These are phyloP conservation scores for Latrodectus geometricus DNA, from an alignment of 1,140 invertebrate species.

Conservation along the genomic window DNA sequence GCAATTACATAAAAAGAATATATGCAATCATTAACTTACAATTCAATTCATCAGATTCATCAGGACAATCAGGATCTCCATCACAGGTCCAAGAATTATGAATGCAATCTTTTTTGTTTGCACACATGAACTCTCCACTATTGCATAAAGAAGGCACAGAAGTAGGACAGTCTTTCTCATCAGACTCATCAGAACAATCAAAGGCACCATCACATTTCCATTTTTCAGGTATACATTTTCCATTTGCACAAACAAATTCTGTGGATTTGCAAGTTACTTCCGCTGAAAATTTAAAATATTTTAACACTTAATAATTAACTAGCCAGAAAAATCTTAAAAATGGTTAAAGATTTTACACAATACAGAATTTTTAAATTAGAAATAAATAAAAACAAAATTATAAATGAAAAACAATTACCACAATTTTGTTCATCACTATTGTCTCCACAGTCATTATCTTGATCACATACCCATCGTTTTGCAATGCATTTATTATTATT, in stretches of 20 bases:
- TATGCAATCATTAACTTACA: conserved; percentile 45
- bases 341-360: too few relatives aligned
- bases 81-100: conserved; percentile 68
- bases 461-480: conserved; percentile 87
- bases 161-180: conserved; percentile 72
- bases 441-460: conserved; percentile 93
- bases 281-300: conserved; percentile 80
- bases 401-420: conserved; percentile 75
- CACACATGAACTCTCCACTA: conserved; percentile 66
- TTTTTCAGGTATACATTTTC: conserved; percentile 74
- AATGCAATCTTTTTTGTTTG: conserved; percentile 66
- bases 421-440: conserved; percentile 94
- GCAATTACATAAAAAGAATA: background rate
- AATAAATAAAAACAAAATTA: background rate
- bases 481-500: conserved; percentile 92
- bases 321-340: too few relatives aligned
- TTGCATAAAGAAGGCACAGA: conserved; percentile 65
- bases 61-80: conserved; percentile 67
- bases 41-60: conserved; percentile 66
- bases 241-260: conserved; percentile 68
- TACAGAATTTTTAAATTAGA: too few relatives aligned
- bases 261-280: conserved; percentile 85
- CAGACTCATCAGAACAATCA: conserved; percentile 64
- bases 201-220: conserved; percentile 63
- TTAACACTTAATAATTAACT: background rate